Base-by-base conservation (phyloP, 1,140 invertebrate species). In the Glossosoma conforme region DNA sequence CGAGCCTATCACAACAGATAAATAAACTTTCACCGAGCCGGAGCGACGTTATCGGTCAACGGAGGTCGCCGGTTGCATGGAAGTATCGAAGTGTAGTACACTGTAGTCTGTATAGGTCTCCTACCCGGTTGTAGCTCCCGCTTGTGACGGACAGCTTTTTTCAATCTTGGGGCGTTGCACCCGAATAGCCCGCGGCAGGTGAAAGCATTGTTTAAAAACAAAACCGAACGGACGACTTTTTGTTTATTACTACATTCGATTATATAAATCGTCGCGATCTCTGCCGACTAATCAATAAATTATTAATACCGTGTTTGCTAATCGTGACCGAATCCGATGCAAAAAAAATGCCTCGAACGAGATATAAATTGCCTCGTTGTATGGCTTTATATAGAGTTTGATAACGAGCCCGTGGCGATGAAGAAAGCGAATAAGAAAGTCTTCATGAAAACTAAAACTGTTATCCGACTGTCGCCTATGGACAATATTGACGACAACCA, bases 241-340 rank as follows among this genome's bases (percentile, higher is more conserved):
- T 43, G 30, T 18, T 35, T 28, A 15, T 50, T 33, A 38, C 17
- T 15, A 25, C 33, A 32, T 48, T 50, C 25, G 28, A 35, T 50
- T 50, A 50, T 35, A 35, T 50, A 50, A 42, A 50, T 10, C 38
- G 37, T 20, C 33, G 18, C 33, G 41, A 50, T 50, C 47, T 37
- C 38, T 4, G 5, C 25, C 47, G 30, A 50, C 43, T 42, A 50
- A 50, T 50, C 47, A 43, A 50, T 17, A 50, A 48, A n/a, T n/a
- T 30, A 48, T 48, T 40, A 25, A 48, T 36, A 40, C 14, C 25
- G 21, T 24, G 25, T 36, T 17, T 25, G 22, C 17, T 11, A 22
- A 33, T 50, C 47, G 47, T 50, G 47, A 50, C 38, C 40, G 17
- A 9, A 35, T 14, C 42, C n/a, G n/a, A 4, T 20, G 36, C 13